phyloP scores from a whole-genome alignment of 2,113 vertebrate genomes.

The Gambusia affinis region DNA sequence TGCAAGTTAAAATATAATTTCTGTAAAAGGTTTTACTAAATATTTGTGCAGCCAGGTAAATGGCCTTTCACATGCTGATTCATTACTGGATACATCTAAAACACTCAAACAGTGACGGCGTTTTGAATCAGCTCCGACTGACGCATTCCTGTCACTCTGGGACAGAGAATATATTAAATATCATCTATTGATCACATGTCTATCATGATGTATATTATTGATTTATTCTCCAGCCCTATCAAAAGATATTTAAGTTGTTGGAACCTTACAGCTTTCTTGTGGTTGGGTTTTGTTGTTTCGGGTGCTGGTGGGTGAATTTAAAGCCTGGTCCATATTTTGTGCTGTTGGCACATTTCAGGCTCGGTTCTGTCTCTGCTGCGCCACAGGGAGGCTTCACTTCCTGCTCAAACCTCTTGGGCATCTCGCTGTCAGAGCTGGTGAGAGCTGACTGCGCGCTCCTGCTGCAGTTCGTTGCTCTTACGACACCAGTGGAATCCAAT shows the following conservation, averaged over 20 bases:
- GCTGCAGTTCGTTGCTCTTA: neutral
- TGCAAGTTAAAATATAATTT: neutral
- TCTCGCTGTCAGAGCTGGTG: conserved; percentile 27
- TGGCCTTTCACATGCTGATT: neutral
- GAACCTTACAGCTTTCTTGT: conserved; percentile 19
- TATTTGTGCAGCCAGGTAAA: neutral
- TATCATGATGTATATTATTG: too few species aligned
- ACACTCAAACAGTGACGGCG: neutral
- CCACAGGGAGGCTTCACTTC: conserved; percentile 19
- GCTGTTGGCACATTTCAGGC: conserved; percentile 10
- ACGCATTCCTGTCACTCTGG: neutral
- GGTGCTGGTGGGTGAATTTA: conserved; percentile 30
- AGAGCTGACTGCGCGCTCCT: conserved; percentile 24
- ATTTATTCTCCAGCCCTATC: too few species aligned
- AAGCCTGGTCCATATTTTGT: conserved; percentile 1
- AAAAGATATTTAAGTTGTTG: conserved; percentile 8
- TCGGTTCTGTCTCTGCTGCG: conserved; percentile 4
- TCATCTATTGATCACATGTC: neutral
- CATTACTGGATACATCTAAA: neutral
- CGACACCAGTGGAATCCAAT: neutral
- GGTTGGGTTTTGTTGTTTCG: neutral
- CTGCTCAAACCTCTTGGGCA: conserved; percentile 24
- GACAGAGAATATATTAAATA: too few species aligned
- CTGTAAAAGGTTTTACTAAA: neutral
- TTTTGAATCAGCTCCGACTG: neutral